These are phyloP conservation scores for Macaria notata DNA, from an alignment of 2,888 invertebrate species.

Conservation along the genomic window DNA sequence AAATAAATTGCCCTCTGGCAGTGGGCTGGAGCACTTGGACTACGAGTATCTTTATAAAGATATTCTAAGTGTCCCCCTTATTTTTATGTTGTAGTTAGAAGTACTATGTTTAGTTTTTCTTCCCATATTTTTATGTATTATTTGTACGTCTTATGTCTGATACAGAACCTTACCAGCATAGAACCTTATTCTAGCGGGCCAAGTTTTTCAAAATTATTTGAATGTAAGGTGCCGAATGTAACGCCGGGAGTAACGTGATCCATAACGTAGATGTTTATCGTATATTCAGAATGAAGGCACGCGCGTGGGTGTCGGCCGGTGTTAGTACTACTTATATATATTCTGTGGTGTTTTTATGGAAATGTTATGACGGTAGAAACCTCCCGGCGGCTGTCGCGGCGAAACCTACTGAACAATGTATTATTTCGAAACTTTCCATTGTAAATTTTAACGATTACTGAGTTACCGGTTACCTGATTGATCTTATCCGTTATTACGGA, in stretches of 20 bases:
- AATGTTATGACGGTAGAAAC: constrained; percentile 63
- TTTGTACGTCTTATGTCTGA: too few relatives aligned
- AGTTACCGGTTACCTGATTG: constrained; percentile 26
- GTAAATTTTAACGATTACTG: constrained; percentile 44
- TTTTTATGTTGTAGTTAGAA: too few relatives aligned
- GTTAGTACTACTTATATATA: too few relatives aligned
- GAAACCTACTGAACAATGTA: constrained; percentile 57
- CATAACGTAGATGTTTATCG: constrained; percentile 56
- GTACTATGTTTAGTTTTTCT: too few relatives aligned
- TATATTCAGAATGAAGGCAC: constrained; percentile 67
- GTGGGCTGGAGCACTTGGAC: too few relatives aligned
- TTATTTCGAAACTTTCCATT: constrained; percentile 52
- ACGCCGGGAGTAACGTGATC: constrained; percentile 47
- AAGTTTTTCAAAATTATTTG: constrained; percentile 35
- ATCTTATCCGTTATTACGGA: constrained; percentile 28
- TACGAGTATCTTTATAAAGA: too few relatives aligned
- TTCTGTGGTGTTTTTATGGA: constrained; percentile 52
- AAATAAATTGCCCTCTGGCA: too few relatives aligned
- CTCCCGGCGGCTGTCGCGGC: constrained; percentile 40
- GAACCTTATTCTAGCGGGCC: too few relatives aligned
- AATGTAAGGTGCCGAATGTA: constrained; percentile 50
- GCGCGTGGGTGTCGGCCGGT: constrained; percentile 57
- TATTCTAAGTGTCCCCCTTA: too few relatives aligned
- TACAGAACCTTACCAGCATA: too few relatives aligned
- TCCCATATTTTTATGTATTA: too few relatives aligned